These are phyloP conservation scores for Acanthochromis polyacanthus DNA, from an alignment of 2,113 vertebrate genomes.

Conservation along the genomic window DNA sequence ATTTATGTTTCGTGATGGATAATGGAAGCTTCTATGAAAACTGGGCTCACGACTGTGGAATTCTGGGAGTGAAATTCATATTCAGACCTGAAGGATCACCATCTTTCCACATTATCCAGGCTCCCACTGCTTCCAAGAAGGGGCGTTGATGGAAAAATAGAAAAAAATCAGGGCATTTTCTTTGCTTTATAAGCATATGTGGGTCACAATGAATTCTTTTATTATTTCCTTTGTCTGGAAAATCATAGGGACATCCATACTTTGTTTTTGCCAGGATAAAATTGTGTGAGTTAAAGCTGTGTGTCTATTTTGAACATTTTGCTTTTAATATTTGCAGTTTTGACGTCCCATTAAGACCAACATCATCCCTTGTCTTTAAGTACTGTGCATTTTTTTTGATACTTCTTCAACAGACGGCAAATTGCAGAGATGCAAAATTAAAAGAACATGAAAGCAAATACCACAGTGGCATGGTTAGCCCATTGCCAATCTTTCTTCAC, in stretches of 20 bases:
- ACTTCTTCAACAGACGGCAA: conserved; percentile 4
- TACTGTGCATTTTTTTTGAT: background rate
- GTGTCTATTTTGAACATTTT: background rate
- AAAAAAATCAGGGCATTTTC: conserved; percentile 54
- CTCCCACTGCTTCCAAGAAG: conserved; percentile 74
- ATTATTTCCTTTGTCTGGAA: conserved; percentile 39
- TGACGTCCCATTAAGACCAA: background rate
- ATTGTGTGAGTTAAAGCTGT: conserved; percentile 9
- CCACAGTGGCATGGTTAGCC: conserved; percentile 47
- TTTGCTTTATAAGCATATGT: conserved; percentile 69
- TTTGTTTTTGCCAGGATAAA: background rate
- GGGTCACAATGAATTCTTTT: conserved; percentile 65
- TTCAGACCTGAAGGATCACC: conserved; percentile 68
- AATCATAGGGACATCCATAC: conserved; percentile 10
- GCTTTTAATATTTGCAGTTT: conserved; percentile 22
- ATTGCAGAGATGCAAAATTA: conserved; percentile 40
- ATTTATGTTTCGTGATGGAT: conserved; percentile 8
- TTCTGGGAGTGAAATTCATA: conserved; percentile 61
- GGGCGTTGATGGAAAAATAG: conserved; percentile 77
- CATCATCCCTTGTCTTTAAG: conserved; percentile 10
- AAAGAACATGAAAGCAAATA: conserved; percentile 46
- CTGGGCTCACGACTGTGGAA: conserved; percentile 29
- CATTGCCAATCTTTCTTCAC: conserved; percentile 54
- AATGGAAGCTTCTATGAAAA: conserved; percentile 23
- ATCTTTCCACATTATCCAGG: conserved; percentile 82